These are phyloP conservation scores for Heterohyrax brucei DNA, from an alignment of 2,797 vertebrate genomes.

Conservation along the genomic window DNA sequence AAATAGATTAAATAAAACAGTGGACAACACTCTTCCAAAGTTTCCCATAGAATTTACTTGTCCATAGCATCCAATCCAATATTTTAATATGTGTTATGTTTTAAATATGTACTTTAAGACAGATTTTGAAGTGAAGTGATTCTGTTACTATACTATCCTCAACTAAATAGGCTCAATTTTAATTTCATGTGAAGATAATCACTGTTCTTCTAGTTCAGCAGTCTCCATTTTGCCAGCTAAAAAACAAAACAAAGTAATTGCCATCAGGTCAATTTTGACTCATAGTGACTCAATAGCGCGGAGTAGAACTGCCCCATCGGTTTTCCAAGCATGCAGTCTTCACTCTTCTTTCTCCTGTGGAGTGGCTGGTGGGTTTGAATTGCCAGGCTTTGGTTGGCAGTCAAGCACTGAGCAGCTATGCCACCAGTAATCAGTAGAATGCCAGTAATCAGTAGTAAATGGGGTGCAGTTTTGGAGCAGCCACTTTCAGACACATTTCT, in stretches of 20 bases:
- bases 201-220: background rate
- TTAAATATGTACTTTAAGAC: background rate
- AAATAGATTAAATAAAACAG: slow-evolving; percentile 52
- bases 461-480: background rate
- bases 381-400: too few relatives aligned
- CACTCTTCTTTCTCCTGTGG: too few relatives aligned
- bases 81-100: background rate
- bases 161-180: background rate
- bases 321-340: too few relatives aligned
- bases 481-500: background rate
- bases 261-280: too few relatives aligned
- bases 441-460: background rate
- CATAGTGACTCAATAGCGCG: too few relatives aligned
- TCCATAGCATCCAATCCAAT: background rate
- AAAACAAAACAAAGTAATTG: too few relatives aligned
- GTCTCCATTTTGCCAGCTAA: background rate
- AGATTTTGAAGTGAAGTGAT: slow-evolving; percentile 17
- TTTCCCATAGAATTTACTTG: slow-evolving; percentile 3
- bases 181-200: background rate
- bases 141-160: background rate
- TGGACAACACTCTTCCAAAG: background rate
- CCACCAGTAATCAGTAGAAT: too few relatives aligned
- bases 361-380: too few relatives aligned
- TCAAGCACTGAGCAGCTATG: too few relatives aligned
- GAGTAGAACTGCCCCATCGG: too few relatives aligned